phyloP scores from a whole-genome alignment of 2,888 invertebrate genomes.

The Dorcus parallelipipedus region DNA sequence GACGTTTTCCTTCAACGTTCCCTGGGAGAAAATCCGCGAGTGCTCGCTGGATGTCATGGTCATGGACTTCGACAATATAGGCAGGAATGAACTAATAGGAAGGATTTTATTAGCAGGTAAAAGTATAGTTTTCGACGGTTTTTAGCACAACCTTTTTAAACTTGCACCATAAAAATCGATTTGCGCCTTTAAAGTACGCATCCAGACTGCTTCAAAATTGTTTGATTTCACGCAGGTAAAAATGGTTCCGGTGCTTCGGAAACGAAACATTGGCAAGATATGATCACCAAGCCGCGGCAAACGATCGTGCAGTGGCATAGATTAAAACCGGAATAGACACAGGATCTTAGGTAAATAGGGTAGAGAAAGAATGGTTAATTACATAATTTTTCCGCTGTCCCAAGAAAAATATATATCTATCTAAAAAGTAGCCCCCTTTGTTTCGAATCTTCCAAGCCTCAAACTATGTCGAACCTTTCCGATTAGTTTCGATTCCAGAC shows the following conservation, averaged over 20 bases:
- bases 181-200: background rate
- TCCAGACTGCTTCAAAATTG: background rate
- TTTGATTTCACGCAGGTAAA: slow-evolving; percentile 65
- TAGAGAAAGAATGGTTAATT: background rate
- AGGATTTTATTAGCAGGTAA: slow-evolving; percentile 88
- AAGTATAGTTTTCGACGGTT: slow-evolving; percentile 13
- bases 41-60: slow-evolving; percentile 92
- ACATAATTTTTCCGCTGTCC: background rate
- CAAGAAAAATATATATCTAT: no score
- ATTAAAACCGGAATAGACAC: slow-evolving; percentile 83
- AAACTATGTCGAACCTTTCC: no score
- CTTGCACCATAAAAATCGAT: background rate
- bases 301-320: slow-evolving; percentile 97
- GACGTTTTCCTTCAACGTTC: slow-evolving; percentile 92
- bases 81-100: slow-evolving; percentile 88
- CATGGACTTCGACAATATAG: slow-evolving; percentile 97
- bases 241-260: slow-evolving; percentile 93
- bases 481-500: no score
- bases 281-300: slow-evolving; percentile 95
- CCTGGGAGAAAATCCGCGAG: slow-evolving; percentile 95
- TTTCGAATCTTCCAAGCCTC: background rate
- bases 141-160: background rate
- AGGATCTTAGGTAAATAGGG: background rate
- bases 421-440: background rate
- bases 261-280: slow-evolving; percentile 97